Evolutionary conservation across 2,888 invertebrate genomes (phyloP), one percentile per base, ranked within the genome.

Genomic region (Drosophila pseudotalamancana): DNA sequence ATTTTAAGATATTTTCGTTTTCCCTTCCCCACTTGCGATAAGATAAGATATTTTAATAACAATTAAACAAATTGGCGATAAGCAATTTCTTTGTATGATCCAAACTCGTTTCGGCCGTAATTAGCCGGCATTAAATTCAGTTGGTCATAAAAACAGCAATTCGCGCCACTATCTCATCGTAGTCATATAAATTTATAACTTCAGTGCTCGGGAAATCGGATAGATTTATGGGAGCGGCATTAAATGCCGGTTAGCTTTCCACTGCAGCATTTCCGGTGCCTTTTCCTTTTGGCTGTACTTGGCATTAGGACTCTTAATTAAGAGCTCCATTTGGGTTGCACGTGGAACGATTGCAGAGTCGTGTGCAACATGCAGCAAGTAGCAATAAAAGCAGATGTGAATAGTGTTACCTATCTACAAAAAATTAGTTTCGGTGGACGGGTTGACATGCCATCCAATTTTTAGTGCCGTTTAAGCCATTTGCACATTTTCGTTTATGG

Each of bases 401-500:
- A 74, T 80, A 80, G 48, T 21, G 51, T 55, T 55, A 61, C 35
- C 32, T 34, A 35, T 42, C 29, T 56, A 43, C 25, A 39, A 50
- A 65, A 16, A 29, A 29, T 68, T 32, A 51, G 50, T 56, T 46
- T 34, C 37, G 25, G 39, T 4, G 34, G 34, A 1, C n/a, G 6
- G 27, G 27, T 27, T 5, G 43, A 4, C 25, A 1, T 51, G 60
- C 37, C 42, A 55, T 54, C 60, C 34, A 68, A 63, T 68, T 72
- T 76, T 74, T 82, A 82, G 72, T 77, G 74, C 50, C 79, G 55
- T 71, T 84, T 84, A 79, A 83, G 77, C 82, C 72, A 74, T 82
- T 82, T 74, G 70, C 65, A 74, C 82, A 79, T 82, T 78, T 85
- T 77, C 82, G 75, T 83, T 83, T 85, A 83, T 79, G 72, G 71